Conservation (phyloP, 2,888 invertebrate species). For the Mesoligia furuncula region DNA sequence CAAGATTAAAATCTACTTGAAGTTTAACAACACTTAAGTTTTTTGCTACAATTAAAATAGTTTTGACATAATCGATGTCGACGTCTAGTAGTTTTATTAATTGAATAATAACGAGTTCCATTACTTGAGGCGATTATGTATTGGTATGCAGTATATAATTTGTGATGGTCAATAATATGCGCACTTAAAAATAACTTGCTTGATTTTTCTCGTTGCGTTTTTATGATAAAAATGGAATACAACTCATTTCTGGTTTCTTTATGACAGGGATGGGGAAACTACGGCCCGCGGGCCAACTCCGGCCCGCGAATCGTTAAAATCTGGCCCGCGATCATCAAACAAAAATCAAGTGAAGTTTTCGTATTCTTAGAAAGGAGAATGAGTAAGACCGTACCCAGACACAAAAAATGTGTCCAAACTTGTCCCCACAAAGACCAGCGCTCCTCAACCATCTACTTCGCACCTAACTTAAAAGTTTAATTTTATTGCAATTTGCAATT, state of each 20-base stretch:
- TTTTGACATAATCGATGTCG: slow-evolving; percentile 39
- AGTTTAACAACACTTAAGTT: slow-evolving; percentile 10
- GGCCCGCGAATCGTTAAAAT: too few species aligned
- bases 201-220: background rate
- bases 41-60: slow-evolving; percentile 38
- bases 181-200: slow-evolving; percentile 8
- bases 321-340: too few species aligned
- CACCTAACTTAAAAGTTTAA: too few species aligned
- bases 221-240: background rate
- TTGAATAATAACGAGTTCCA: slow-evolving; percentile 15
- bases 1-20: slow-evolving; percentile 1
- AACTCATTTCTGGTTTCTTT: background rate
- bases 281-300: too few species aligned
- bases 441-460: too few species aligned
- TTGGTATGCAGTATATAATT: slow-evolving; percentile 16
- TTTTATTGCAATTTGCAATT: too few species aligned
- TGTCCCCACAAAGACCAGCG: too few species aligned
- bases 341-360: too few species aligned
- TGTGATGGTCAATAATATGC: background rate
- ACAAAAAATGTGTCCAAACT: too few species aligned
- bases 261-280: too few species aligned
- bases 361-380: too few species aligned
- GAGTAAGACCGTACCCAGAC: too few species aligned
- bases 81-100: slow-evolving; percentile 22
- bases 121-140: slow-evolving; percentile 1